Evolutionary conservation across 1,140 invertebrate species (phyloP).

Genomic region (Aphis craccivora): DNA sequence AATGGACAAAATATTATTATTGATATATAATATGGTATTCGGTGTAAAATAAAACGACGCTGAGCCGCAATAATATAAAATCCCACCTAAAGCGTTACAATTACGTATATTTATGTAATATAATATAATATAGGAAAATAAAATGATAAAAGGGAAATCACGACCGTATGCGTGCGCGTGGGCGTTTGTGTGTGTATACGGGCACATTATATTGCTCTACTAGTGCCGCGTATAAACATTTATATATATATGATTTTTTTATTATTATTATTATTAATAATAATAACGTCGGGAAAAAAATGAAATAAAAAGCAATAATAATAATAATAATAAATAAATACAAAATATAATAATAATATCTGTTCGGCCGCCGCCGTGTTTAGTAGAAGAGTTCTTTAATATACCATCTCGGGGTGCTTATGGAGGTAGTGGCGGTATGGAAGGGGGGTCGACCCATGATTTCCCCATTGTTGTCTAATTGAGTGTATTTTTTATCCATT

Average conservation of each 20-base stretch:
- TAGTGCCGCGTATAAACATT: neutral
- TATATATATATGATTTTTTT: neutral
- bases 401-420: neutral
- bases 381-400: neutral
- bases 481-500: conserved; percentile 25
- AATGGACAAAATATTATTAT: neutral
- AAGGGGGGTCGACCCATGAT: neutral
- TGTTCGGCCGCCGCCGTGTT: neutral
- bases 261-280: neutral
- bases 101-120: neutral
- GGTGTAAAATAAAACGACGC: neutral
- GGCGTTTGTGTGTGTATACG: neutral
- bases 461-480: conserved; percentile 49
- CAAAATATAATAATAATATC: conserved; percentile 8
- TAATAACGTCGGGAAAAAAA: neutral
- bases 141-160: neutral
- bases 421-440: neutral
- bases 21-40: neutral
- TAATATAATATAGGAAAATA: neutral
- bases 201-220: neutral
- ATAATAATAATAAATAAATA: conserved; percentile 31
- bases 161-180: neutral
- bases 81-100: neutral
- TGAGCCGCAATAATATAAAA: neutral
- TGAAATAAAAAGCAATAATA: conserved; percentile 22